phyloP scores from a whole-genome alignment of 2,113 vertebrate genomes.

The Triplophysa tibetana region DNA sequence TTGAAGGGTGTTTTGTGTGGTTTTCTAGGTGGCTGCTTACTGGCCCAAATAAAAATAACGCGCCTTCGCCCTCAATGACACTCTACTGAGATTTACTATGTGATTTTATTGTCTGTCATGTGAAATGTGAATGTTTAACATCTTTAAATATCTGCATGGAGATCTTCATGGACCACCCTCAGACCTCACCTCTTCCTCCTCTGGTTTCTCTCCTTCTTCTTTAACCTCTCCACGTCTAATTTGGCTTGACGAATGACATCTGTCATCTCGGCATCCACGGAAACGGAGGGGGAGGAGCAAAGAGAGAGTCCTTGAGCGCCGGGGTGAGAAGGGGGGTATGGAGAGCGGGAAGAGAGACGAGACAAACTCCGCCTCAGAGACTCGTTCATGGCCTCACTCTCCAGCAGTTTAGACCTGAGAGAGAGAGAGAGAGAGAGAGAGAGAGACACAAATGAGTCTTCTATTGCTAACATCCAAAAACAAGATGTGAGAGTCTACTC shows the following conservation, averaged over 20 bases:
- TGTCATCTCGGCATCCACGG: slow-evolving; percentile 83
- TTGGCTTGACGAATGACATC: slow-evolving; percentile 89
- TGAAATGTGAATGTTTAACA: too few species aligned
- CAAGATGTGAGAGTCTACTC: not conserved
- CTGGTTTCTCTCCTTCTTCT: slow-evolving; percentile 89
- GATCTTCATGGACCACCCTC: not conserved
- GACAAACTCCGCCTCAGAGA: slow-evolving; percentile 84
- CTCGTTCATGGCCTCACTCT: slow-evolving; percentile 97
- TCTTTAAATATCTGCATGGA: too few species aligned
- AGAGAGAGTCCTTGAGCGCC: slow-evolving; percentile 60
- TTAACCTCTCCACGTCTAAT: slow-evolving; percentile 89
- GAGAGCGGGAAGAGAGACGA: slow-evolving; percentile 75
- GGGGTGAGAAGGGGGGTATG: slow-evolving; percentile 66
- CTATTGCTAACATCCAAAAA: not conserved
- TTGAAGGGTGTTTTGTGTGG: too few species aligned
- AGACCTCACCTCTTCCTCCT: slow-evolving; percentile 81
- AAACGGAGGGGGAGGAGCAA: slow-evolving; percentile 74
- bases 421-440: not conserved
- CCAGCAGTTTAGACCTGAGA: slow-evolving; percentile 87
- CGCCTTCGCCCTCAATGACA: too few species aligned
- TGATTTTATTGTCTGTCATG: too few species aligned
- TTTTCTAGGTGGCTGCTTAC: too few species aligned
- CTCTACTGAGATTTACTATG: too few species aligned
- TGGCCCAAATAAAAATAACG: too few species aligned
- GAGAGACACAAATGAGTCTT: not conserved